Percentiles rank a stretch among this genome's conserved stretches.
Evolutionary conservation across 2,113 vertebrate species (phyloP).

Genomic region (Labeo rohita): DNA sequence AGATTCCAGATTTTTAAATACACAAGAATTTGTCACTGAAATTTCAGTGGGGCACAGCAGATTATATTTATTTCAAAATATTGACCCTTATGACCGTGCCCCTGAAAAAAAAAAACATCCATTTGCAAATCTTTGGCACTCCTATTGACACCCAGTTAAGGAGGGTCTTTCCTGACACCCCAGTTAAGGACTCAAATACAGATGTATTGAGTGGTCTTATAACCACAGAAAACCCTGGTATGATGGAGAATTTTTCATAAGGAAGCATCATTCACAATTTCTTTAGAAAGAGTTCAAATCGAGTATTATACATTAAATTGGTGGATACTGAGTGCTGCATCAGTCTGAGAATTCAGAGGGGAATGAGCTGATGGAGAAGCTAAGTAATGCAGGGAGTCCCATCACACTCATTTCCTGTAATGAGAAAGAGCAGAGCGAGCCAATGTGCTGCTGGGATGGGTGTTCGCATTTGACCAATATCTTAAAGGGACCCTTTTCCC

Average conservation of each 20-base stretch:
- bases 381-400: slow-evolving; percentile 65
- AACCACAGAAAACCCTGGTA: background rate
- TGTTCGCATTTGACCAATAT: background rate
- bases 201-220: no score
- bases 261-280: background rate
- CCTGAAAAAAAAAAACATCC: no score
- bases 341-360: slow-evolving; percentile 9
- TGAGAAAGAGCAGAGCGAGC: slow-evolving; percentile 33
- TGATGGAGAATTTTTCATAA: background rate
- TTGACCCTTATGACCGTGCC: no score
- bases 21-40: no score
- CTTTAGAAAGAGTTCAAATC: background rate
- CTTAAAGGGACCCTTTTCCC: background rate
- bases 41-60: no score
- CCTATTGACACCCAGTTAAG: no score
- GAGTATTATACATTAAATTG: background rate
- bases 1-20: no score
- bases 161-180: no score
- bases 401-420: slow-evolving; percentile 60
- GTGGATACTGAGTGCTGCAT: background rate
- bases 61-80: no score
- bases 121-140: no score
- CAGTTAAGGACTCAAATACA: no score
- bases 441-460: slow-evolving; percentile 14
- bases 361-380: slow-evolving; percentile 12